Conservation (phyloP, 2,888 invertebrate species). For the Allolobophora icterica region DNA sequence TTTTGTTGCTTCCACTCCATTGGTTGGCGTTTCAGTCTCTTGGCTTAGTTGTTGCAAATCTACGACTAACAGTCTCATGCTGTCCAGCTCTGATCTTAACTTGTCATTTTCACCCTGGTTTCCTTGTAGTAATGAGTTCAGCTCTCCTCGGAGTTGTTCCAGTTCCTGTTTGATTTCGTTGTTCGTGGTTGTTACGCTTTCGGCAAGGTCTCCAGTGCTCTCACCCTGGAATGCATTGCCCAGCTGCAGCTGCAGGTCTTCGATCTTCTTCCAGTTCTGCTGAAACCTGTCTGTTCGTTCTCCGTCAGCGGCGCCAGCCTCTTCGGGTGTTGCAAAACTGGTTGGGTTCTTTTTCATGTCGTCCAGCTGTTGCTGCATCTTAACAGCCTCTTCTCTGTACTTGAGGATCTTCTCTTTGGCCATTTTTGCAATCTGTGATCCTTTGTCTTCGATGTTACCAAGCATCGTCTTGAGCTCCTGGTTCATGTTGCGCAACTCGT, state of each 20-base stretch:
- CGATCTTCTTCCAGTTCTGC: constrained; percentile 30
- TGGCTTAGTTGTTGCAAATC: background rate
- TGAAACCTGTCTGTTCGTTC: background rate
- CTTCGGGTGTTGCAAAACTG: background rate
- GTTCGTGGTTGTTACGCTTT: constrained; percentile 30
- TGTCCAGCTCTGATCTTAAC: background rate
- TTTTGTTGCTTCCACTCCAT: background rate
- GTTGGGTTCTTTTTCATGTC: constrained; percentile 30
- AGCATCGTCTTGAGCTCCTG: constrained; percentile 45
- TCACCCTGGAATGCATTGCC: constrained; percentile 26
- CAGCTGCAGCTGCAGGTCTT: constrained; percentile 31
- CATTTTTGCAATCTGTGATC: constrained; percentile 43
- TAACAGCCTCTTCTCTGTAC: constrained; percentile 43
- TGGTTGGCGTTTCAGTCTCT: background rate
- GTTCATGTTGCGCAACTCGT: constrained; percentile 39
- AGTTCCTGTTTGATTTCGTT: constrained; percentile 33
- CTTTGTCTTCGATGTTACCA: constrained; percentile 43
- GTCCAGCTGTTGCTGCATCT: constrained; percentile 41
- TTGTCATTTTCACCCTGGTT: constrained; percentile 19
- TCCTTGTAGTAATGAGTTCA: background rate
- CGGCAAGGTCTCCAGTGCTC: constrained; percentile 13
- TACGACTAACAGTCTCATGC: background rate
- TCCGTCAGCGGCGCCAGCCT: background rate
- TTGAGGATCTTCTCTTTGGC: constrained; percentile 47
- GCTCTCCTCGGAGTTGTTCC: constrained; percentile 27